A percentile compares a stretch with the other conserved stretches of the same genome.
These are phyloP conservation scores for Parnassius orleans DNA, from an alignment of 2,888 invertebrate species.

Conservation along the genomic window DNA sequence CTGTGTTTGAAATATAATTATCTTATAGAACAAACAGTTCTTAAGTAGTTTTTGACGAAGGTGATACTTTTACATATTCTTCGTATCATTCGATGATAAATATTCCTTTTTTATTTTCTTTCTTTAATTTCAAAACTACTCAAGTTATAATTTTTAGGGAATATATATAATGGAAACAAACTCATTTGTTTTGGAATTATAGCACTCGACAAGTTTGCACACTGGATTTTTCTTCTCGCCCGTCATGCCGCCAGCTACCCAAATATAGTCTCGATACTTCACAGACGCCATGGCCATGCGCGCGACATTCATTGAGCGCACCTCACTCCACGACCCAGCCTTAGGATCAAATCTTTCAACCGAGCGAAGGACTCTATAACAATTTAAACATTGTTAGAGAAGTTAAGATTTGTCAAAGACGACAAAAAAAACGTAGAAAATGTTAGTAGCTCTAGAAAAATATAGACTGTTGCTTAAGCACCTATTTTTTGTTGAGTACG, in stretches of 20 bases:
- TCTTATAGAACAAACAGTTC: no score
- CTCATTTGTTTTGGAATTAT: slow-evolving; percentile 82
- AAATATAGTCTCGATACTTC: slow-evolving; percentile 84
- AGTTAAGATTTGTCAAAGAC: no score
- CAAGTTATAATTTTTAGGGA: background rate
- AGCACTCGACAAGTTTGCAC: slow-evolving; percentile 83
- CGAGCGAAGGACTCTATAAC: slow-evolving; percentile 80
- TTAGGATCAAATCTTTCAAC: slow-evolving; percentile 83
- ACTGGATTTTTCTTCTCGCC: slow-evolving; percentile 79
- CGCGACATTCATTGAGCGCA: slow-evolving; percentile 80
- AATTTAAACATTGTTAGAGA: background rate
- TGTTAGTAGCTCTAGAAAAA: no score
- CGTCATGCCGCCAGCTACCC: slow-evolving; percentile 88
- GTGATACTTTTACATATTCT: no score
- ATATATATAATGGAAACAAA: slow-evolving; percentile 45
- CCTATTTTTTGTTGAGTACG: no score
- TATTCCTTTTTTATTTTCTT: no score
- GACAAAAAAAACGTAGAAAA: no score
- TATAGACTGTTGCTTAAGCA: no score
- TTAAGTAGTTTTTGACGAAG: no score
- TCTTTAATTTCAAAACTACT: no score
- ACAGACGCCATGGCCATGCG: slow-evolving; percentile 83
- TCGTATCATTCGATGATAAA: no score
- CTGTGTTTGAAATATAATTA: no score
- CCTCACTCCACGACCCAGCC: slow-evolving; percentile 79